Base-by-base conservation (phyloP, 2,888 invertebrate species). In the Capitulum mitella region DNA sequence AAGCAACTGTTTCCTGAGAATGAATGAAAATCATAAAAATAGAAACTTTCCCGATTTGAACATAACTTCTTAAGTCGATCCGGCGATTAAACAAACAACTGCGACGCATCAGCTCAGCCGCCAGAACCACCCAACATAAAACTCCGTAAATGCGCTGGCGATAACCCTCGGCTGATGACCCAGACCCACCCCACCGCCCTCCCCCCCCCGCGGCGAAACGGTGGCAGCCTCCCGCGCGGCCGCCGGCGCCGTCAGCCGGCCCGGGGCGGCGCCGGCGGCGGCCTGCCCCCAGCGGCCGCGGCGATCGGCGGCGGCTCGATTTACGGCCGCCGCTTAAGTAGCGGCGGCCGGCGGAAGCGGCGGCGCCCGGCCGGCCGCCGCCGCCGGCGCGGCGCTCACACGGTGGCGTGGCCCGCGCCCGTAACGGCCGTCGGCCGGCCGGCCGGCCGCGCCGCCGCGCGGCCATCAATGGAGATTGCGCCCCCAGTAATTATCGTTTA, bases 391-490 rank as follows among this genome's bases (percentile, higher is more conserved):
- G 64, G 6, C 19, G 8, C 6, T 34, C 70, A 32, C 61, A 32
- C 64, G 19, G 64, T 64, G 64, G 64, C 64, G 64, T 64, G 64
- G 64, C 64, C 16, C 34, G 32, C 34, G 19, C 19, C 34, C 64
- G 64, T 64, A 34, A 64, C 64, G 2, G 14, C 34, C 3, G 34
- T 29, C 26, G 54, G 58, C 58, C n/a, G n/a, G 34, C 29, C 58
- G 29, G 34, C 64, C 19, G 19, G 19, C 79, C 6, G 77, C 78
- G 40, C 78, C 58, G 77, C 70, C 61, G 46, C 74, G 70, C 22
- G 64, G 64, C 34, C 74, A 78, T 51, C 77, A 70, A 26, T 64
- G 79, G 26, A 75, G 78, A 46, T 77, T 78, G 46, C 78, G 46
- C 78, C 78, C 29, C 34, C 37, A 26, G 70, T 40, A 70, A 70